phyloP scores from a whole-genome alignment of 2,797 vertebrate genomes.

The Rachycentron canadum region DNA sequence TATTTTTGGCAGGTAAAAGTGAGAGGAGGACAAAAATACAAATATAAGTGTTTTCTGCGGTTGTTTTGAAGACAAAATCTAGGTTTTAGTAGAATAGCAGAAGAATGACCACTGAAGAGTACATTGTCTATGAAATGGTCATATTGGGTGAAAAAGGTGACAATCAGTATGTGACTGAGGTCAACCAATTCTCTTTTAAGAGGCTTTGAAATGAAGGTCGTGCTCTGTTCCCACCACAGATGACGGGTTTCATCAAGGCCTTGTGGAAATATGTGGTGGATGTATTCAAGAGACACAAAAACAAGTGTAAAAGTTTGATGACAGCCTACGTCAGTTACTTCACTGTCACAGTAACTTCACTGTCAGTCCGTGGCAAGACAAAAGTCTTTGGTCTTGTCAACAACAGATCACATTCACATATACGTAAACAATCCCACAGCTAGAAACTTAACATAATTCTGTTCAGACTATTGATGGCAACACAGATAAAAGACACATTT shows the following conservation, averaged over 20 bases:
- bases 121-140: constrained; percentile 22
- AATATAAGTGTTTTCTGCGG: neutral
- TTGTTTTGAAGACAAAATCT: neutral
- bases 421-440: neutral
- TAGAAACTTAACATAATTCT: neutral
- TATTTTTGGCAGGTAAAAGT: neutral
- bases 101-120: constrained; percentile 29
- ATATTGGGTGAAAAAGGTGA: constrained; percentile 29
- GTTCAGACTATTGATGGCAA: neutral
- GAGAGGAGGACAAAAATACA: constrained; percentile 6
- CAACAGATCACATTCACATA: constrained; percentile 18
- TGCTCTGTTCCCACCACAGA: constrained; percentile 48
- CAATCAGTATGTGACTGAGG: constrained; percentile 13
- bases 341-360: neutral
- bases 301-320: constrained; percentile 27
- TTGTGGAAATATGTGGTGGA: constrained; percentile 13
- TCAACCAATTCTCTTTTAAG: constrained; percentile 59
- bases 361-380: neutral
- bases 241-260: constrained; percentile 24
- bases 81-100: constrained; percentile 5
- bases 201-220: constrained; percentile 67
- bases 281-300: constrained; percentile 25
- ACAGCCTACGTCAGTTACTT: neutral
- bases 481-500: constrained; percentile 6
- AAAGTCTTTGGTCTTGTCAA: constrained; percentile 6